Evolutionary conservation across 1,140 invertebrate species (phyloP).

Genomic region (Lepidotrigona ventralis): DNA sequence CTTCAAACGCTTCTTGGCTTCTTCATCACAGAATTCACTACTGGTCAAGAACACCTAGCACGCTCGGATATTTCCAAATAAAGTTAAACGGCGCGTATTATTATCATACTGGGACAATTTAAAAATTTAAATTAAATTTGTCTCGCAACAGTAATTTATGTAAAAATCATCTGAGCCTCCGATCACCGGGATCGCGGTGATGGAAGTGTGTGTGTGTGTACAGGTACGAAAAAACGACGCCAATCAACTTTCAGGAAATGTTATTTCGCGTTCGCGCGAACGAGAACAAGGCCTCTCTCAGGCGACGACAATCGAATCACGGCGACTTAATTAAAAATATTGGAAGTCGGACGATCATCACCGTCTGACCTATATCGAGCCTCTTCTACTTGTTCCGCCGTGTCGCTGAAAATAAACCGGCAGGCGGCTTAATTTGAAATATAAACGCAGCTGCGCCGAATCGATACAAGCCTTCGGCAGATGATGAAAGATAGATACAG

Average conservation of each 20-base stretch:
- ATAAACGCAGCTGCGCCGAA: conserved; percentile 9
- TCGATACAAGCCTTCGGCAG: background rate
- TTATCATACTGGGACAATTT: background rate
- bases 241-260: background rate
- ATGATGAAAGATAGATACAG: conserved; percentile 13
- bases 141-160: background rate
- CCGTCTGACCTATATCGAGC: conserved; percentile 36
- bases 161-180: too few relatives aligned
- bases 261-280: background rate
- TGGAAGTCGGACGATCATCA: background rate
- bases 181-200: too few relatives aligned
- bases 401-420: conserved; percentile 28
- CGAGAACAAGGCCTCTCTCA: background rate
- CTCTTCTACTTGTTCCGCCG: conserved; percentile 18
- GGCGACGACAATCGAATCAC: background rate
- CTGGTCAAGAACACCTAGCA: background rate
- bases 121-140: background rate
- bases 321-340: conserved; percentile 37
- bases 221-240: too few relatives aligned
- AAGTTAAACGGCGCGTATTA: background rate
- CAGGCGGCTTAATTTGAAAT: conserved; percentile 28
- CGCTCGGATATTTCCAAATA: background rate
- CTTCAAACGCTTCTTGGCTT: background rate
- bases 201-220: background rate
- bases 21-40: background rate